A percentile compares a stretch with the other conserved stretches of the same genome.
Evolutionary conservation across 2,888 invertebrate species (phyloP).

Genomic region (Plemyria rubiginata): DNA sequence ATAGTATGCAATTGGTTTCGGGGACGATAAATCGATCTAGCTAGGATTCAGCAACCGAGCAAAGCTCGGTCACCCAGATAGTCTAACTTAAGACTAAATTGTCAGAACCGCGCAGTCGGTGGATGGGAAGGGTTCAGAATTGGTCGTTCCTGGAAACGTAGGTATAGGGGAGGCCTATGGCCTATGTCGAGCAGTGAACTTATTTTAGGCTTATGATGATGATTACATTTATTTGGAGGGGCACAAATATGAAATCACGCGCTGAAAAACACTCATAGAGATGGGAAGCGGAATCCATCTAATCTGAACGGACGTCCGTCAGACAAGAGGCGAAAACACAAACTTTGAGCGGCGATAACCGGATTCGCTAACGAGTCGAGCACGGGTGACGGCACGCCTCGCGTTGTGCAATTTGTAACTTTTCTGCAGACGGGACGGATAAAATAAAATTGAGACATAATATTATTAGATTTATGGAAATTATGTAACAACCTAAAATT

Average conservation of each 20-base stretch:
- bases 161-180: no score
- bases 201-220: no score
- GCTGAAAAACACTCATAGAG: constrained; percentile 14
- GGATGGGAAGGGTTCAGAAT: no score
- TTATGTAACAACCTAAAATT: background rate
- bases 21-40: no score
- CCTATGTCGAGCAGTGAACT: no score
- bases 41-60: no score
- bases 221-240: background rate
- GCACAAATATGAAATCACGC: constrained; percentile 16
- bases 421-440: constrained; percentile 30
- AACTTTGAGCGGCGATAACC: constrained; percentile 74
- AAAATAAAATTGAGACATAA: constrained; percentile 31
- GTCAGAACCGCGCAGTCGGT: no score
- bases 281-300: constrained; percentile 10
- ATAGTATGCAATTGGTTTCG: no score
- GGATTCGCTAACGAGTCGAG: constrained; percentile 76
- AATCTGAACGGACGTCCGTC: constrained; percentile 59
- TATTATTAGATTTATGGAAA: background rate
- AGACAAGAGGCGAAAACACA: constrained; percentile 66
- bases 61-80: no score
- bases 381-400: constrained; percentile 53
- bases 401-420: constrained; percentile 47
- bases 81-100: no score
- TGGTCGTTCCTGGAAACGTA: no score